Evolutionary conservation across 2,113 vertebrate genomes (phyloP), one percentile per base, ranked within the genome.

Genomic region (Tetraodon nigroviridis): DNA sequence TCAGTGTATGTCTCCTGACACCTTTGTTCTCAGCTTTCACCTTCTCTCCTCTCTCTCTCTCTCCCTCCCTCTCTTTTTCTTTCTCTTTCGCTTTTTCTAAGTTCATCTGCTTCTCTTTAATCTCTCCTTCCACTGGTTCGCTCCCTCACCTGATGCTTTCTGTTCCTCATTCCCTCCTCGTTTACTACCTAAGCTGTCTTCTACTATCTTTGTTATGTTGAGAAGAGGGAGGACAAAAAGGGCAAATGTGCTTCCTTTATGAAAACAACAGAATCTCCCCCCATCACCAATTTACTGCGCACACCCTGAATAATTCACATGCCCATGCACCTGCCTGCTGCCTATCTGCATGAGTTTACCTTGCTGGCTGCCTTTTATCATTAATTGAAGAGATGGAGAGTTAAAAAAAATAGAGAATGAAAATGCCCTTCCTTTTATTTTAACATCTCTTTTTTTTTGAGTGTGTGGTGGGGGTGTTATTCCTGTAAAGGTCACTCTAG

Each of bases 401-500:
- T 27, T 27, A 5, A 27, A 27, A 27, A 27, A 27, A 27, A 27
- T 27, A 6, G 5, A 27, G 24, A 1, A 27, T 27, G 24, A 27
- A 20, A 12, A 4, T 45, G 24, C 14, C 17, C 20, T 20, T 40
- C 21, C 22, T 17, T 6, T 27, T 16, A n/a, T 51, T 8, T n/a
- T 6, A 27, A 27, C 24, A 15, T 27, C 41, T 29, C 46, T 51
- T 67, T 10, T 19, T 60, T 47, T 37, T 48, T 16, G n/a, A 29
- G 11, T 54, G n/a, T 17, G 19, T 27, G 45, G 15, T 7, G n/a
- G n/a, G n/a, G n/a, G n/a, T n/a, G n/a, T n/a, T 41, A 41, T 68
- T 46, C 63, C 51, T 37, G 58, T 66, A 81, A 85, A 87, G 78
- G 77, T 81, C 76, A 82, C 2, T 19, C 1, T 17, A 15, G 44